Evolutionary conservation across 2,797 vertebrate species (phyloP).

Genomic region (Vireo griseus): DNA sequence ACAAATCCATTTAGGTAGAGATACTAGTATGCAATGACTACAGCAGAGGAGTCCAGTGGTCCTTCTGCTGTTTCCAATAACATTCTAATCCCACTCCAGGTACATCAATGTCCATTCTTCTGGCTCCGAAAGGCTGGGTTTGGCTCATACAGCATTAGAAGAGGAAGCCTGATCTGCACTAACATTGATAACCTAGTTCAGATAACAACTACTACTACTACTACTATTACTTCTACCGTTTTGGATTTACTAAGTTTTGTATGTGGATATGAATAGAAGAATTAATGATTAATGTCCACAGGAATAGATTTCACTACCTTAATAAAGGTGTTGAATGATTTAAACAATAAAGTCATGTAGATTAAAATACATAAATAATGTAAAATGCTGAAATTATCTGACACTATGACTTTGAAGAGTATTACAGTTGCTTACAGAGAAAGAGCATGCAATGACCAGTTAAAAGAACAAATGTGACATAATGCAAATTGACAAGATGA

Average conservation of each 20-base stretch:
- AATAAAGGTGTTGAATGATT: background rate
- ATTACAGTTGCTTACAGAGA: background rate
- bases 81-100: background rate
- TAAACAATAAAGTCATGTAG: background rate
- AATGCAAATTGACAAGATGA: background rate
- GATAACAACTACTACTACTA: background rate
- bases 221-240: background rate
- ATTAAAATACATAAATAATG: background rate
- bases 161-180: background rate
- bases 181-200: background rate
- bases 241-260: background rate
- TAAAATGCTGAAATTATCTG: background rate
- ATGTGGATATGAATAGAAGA: background rate
- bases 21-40: background rate
- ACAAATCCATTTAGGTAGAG: background rate
- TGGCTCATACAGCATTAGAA: background rate
- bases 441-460: background rate
- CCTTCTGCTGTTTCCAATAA: background rate
- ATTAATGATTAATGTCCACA: background rate
- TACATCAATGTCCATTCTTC: background rate
- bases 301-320: background rate
- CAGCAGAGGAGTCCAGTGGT: background rate
- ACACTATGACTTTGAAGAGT: background rate
- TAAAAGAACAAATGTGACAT: background rate
- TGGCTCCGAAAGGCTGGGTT: background rate